Percentiles rank a stretch among this genome's conserved stretches.
Conservation (phyloP, 2,888 invertebrate genomes). For the Sipunculus nudus region DNA sequence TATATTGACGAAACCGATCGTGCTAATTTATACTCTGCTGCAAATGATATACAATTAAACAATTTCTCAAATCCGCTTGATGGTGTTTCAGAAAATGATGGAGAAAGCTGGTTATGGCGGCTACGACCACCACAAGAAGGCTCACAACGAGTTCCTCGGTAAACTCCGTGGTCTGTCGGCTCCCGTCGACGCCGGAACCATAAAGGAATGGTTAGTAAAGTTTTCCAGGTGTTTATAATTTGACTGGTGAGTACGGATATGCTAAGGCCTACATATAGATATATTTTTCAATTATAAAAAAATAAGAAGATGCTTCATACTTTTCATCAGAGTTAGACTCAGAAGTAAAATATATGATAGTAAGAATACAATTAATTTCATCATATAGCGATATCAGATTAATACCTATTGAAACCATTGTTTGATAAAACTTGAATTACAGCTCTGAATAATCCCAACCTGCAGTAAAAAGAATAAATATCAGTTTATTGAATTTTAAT, state of each 20-base stretch:
- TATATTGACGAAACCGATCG: too few relatives aligned
- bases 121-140: slow-evolving; percentile 5
- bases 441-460: neutral
- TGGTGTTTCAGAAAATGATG: slow-evolving; percentile 15
- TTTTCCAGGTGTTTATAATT: too few relatives aligned
- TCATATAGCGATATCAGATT: neutral
- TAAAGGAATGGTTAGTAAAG: slow-evolving; percentile 21
- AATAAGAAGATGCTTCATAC: too few relatives aligned
- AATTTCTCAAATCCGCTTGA: neutral
- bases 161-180: slow-evolving; percentile 4
- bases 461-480: neutral
- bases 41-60: too few relatives aligned
- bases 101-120: slow-evolving; percentile 10
- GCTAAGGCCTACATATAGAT: too few relatives aligned
- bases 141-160: slow-evolving; percentile 10
- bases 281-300: too few relatives aligned
- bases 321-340: too few relatives aligned
- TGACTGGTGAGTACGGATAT: neutral
- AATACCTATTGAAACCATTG: neutral
- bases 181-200: slow-evolving; percentile 7
- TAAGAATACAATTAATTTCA: neutral
- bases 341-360: neutral
- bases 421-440: neutral
- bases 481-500: too few relatives aligned
- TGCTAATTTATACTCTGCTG: too few relatives aligned